A percentile compares a stretch with the other conserved stretches of the same genome.
These are phyloP conservation scores for Rattus rattus DNA, from an alignment of 2,113 vertebrate genomes.

Conservation along the genomic window DNA sequence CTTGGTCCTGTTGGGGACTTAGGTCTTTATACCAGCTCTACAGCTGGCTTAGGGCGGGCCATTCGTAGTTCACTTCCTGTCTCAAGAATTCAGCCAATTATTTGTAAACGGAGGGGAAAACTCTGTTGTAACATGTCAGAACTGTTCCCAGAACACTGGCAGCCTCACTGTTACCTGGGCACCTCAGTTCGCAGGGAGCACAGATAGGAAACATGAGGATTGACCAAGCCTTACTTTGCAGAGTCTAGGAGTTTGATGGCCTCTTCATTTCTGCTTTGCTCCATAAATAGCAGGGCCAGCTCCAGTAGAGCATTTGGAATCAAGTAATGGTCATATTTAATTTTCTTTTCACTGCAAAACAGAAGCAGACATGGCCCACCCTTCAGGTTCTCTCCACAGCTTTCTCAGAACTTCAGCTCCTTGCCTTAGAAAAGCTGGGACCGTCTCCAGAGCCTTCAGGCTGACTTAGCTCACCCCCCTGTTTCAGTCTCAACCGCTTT, in stretches of 20 bases:
- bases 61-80: not conserved
- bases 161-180: not conserved
- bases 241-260: slow-evolving; percentile 93
- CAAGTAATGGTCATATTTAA: slow-evolving; percentile 97
- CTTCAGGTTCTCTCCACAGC: not conserved
- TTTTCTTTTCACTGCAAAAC: slow-evolving; percentile 93
- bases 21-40: not conserved
- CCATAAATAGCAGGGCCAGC: slow-evolving; percentile 94
- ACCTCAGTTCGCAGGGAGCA: not conserved
- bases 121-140: not conserved
- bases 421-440: not conserved
- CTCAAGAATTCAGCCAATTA: slow-evolving; percentile 8
- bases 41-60: not conserved
- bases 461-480: not conserved
- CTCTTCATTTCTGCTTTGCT: slow-evolving; percentile 91
- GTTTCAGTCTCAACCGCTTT: not conserved
- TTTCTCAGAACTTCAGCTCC: not conserved
- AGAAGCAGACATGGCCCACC: slow-evolving; percentile 55
- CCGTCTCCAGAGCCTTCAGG: not conserved
- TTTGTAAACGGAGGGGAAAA: not conserved
- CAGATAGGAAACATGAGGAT: not conserved
- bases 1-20: not conserved
- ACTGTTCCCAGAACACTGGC: not conserved
- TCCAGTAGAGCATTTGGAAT: slow-evolving; percentile 97
- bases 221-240: slow-evolving; percentile 91